Evolutionary conservation across 2,113 vertebrate species (phyloP), one percentile per base, ranked within the genome.

Genomic region (Chloropsis hardwickii): DNA sequence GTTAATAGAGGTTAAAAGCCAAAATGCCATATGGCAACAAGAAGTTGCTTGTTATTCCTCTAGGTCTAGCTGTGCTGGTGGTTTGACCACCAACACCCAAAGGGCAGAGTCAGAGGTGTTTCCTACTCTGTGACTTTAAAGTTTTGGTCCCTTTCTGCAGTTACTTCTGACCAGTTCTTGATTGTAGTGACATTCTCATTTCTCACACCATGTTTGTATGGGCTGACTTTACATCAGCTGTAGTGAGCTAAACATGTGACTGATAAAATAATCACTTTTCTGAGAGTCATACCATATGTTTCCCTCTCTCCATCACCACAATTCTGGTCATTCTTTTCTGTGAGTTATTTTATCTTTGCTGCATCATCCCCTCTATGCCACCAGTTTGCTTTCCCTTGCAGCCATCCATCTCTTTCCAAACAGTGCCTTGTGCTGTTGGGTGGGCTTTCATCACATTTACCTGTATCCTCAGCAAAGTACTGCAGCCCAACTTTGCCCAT

Each of bases 211-310:
- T 58, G 62, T 35, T 92, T 92, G 42, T 62, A 40, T 27, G 54
- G 19, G n/a, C 60, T 92, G 77, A 53, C 53, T 47, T 90, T 67
- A 39, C 6, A 2, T 57, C 25, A 53, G 50, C 42, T 80, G 22
- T 60, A 87, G 79, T 27, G 84, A 90, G 50, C 62, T 85, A 45
- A 89, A 76, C 37, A 22, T 53, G 33, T 31, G 86, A 81, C 58
- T 88, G 87, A 91, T 90, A 69, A 82, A 94, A 72, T 81, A 76
- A 77, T 92, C 54, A 12, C 45, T 84, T 91, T 85, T 62, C 66
- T 50, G 40, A 87, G 81, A 91, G 35, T 72, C 57, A 39, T 47
- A 33, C 57, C 40, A 33, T 69, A 39, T 77, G 66, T 47, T 45
- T 15, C 22, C 19, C 27, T 66, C 29, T 40, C 27, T 81, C 40